Evolutionary conservation across 2,113 vertebrate genomes (phyloP).

Genomic region (Origma solitaria): DNA sequence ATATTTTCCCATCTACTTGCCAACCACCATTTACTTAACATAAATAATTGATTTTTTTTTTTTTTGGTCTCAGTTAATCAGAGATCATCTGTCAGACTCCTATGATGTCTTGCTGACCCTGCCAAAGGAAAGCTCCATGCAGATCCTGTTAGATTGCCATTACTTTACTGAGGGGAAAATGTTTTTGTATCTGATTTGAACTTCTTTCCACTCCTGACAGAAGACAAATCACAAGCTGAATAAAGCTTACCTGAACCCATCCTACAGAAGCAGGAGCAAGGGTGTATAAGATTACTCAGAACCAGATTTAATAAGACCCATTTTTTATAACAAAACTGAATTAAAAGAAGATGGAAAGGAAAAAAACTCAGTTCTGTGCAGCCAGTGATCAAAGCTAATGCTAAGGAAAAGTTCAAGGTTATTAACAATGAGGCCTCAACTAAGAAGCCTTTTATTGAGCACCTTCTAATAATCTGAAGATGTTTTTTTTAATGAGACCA

Average conservation of each 20-base stretch:
- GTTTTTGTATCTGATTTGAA: not conserved
- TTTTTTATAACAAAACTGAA: not conserved
- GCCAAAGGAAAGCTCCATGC: not conserved
- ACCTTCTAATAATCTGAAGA: not conserved
- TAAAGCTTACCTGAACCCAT: not conserved
- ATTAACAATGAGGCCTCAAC: not conserved
- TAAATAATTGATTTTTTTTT: slow-evolving; percentile 18
- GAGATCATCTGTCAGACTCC: slow-evolving; percentile 2
- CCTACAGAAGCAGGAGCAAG: not conserved
- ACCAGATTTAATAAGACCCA: not conserved
- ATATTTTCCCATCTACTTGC: not conserved
- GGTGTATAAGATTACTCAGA: not conserved
- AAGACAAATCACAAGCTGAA: not conserved
- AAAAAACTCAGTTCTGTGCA: not conserved
- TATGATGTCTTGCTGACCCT: not conserved
- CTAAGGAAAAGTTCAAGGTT: not conserved
- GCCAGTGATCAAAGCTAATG: not conserved
- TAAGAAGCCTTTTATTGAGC: not conserved
- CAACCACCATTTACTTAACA: slow-evolving; percentile 18
- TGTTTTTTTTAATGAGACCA: not conserved
- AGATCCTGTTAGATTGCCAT: not conserved
- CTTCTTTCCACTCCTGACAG: not conserved
- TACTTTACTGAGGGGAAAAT: not conserved
- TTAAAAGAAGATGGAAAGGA: not conserved
- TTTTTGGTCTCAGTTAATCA: slow-evolving; percentile 1